A percentile compares a stretch with the other conserved stretches of the same genome.
phyloP scores from a whole-genome alignment of 2,797 vertebrate genomes.

The Vireo griseus region DNA sequence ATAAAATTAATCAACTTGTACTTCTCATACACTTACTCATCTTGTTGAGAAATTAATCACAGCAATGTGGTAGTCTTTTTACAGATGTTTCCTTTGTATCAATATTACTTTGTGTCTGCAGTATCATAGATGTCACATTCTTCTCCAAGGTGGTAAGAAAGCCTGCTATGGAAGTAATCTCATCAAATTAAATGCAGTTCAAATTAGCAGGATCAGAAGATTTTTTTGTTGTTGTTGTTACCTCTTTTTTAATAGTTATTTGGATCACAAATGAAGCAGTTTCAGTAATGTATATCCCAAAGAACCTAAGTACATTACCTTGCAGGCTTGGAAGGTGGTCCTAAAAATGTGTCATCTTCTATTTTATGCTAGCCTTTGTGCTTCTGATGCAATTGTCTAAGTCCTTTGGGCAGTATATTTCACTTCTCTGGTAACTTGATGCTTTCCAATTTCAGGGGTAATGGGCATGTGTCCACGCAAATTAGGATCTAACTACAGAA shows the following conservation, averaged over 20 bases:
- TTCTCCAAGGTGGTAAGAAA: background rate
- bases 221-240: background rate
- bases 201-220: background rate
- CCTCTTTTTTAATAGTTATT: background rate
- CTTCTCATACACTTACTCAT: background rate
- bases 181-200: background rate
- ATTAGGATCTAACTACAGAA: conserved; percentile 50
- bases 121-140: background rate
- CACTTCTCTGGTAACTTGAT: conserved; percentile 26
- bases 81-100: background rate
- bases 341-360: conserved; percentile 71
- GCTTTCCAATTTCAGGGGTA: conserved; percentile 54
- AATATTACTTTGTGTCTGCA: background rate
- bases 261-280: background rate
- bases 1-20: background rate
- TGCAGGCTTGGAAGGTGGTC: conserved; percentile 61
- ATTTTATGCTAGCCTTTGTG: conserved; percentile 56
- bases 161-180: background rate
- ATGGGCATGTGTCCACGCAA: conserved; percentile 40
- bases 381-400: conserved; percentile 52
- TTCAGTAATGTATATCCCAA: conserved; percentile 44
- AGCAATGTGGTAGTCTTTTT: background rate
- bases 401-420: conserved; percentile 48
- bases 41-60: background rate
- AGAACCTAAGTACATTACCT: conserved; percentile 58